A percentile compares a stretch with the other conserved stretches of the same genome.
Conservation (phyloP, 2,797 vertebrate genomes). For the Mionectes olivaceus region DNA sequence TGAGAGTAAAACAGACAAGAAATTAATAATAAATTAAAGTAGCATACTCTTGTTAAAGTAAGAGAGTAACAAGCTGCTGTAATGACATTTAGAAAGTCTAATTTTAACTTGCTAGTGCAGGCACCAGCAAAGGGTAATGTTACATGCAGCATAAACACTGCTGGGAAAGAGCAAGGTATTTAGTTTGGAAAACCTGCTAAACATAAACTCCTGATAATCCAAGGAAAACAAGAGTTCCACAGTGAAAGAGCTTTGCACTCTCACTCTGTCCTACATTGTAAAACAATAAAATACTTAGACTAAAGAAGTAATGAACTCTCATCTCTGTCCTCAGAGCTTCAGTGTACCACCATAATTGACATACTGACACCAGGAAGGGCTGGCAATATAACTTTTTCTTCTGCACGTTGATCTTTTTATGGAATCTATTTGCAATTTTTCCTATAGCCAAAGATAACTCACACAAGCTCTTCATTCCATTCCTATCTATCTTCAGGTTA, state of each 20-base stretch:
- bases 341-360: neutral
- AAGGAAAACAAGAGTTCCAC: constrained; percentile 41
- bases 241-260: constrained; percentile 7
- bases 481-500: neutral
- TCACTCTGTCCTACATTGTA: neutral
- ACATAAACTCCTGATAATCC: constrained; percentile 52
- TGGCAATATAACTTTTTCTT: neutral
- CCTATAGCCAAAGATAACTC: neutral
- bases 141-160: constrained; percentile 27
- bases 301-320: neutral
- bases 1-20: neutral
- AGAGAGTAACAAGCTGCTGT: neutral
- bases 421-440: neutral
- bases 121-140: constrained; percentile 23
- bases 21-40: neutral
- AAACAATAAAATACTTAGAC: neutral
- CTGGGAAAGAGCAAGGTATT: constrained; percentile 6
- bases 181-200: constrained; percentile 48
- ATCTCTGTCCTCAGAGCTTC: neutral
- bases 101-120: constrained; percentile 54
- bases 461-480: neutral
- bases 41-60: neutral
- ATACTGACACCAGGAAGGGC: neutral
- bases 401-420: neutral
- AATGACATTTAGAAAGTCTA: constrained; percentile 67